Evolutionary conservation across 2,888 invertebrate species (phyloP), one percentile per base, ranked within the genome.

Genomic region (Drosophila siamana): DNA sequence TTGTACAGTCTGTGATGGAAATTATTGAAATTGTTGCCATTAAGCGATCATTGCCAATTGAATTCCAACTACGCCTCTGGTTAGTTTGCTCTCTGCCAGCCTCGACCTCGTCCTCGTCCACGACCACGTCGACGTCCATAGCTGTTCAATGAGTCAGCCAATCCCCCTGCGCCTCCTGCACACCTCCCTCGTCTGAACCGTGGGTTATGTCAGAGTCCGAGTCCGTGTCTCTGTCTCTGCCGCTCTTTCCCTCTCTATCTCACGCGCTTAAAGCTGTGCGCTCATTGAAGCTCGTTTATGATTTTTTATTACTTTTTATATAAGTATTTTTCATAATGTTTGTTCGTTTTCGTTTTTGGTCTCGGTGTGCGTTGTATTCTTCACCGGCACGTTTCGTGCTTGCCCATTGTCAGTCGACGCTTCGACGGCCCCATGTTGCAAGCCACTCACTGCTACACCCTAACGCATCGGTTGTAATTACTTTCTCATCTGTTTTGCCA

Each of bases 11-110:
- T 54, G 55, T 56, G 33, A n/a, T 33, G 46, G 56, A 74, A 74
- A 69, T 75, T 62, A 79, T 78, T 78, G 59, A 75, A 74, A 78
- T 78, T 68, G 72, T 64, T 78, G 78, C 56, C 69, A 78, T 72
- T 78, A 68, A 75, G 56, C 64, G 71, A 74, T 78, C 66, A 73
- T 72, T 78, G 69, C 19, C 75, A 74, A 78, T 75, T 78, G 65
- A 72, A 72, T 72, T 60, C 36, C 72, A 55, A 57, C 62, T 60
- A 57, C 51, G 46, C 28, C 54, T 62, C 54, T 46, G 28, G 57
- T 47, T 43, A 0, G 38, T 30, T n/a, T 1, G 50, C 19, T 6
- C 19, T 6, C 26, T 28, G 16, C 38, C 56, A 65, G 59, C 44
- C 69, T 22, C 33, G n/a, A 22, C 44, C 65, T 26, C 36, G 9